Percentiles rank a stretch among this genome's conserved stretches.
These are phyloP conservation scores for Aphelenchoides avenae DNA, from an alignment of 1,140 invertebrate species.

Conservation along the genomic window DNA sequence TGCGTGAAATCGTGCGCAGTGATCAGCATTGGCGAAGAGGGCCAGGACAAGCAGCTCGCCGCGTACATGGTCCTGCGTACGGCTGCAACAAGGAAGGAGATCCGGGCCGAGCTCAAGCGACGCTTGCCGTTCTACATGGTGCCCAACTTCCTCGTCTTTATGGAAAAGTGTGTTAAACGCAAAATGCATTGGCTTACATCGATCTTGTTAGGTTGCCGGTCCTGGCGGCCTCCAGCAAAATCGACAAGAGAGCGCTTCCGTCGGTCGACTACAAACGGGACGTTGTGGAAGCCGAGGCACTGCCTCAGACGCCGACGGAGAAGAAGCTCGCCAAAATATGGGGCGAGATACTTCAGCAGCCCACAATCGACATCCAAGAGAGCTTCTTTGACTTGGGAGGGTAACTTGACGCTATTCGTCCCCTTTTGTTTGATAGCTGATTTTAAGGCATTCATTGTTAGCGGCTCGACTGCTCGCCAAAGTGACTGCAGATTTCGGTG, in stretches of 20 bases:
- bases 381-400: conserved; percentile 64
- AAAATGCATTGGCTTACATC: conserved; percentile 11
- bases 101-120: conserved; percentile 62
- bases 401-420: too few species aligned
- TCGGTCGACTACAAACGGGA: conserved; percentile 53
- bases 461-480: conserved; percentile 61
- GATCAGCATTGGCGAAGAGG: conserved; percentile 62
- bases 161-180: conserved; percentile 60
- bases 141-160: conserved; percentile 63
- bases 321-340: conserved; percentile 60
- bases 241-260: conserved; percentile 61
- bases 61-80: conserved; percentile 63
- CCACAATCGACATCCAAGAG: conserved; percentile 62
- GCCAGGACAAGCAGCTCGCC: conserved; percentile 64
- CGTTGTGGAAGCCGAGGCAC: conserved; percentile 57
- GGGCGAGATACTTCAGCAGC: conserved; percentile 58
- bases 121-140: conserved; percentile 65
- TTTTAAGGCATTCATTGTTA: conserved; percentile 63
- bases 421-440: background rate
- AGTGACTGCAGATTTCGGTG: conserved; percentile 59
- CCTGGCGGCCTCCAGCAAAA: conserved; percentile 61
- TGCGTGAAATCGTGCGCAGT: conserved; percentile 62
- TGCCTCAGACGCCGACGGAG: conserved; percentile 60
- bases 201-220: conserved; percentile 60
- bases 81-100: conserved; percentile 57